Base-by-base conservation (phyloP, 2,113 vertebrate genomes). In the Ameiurus melas region DNA sequence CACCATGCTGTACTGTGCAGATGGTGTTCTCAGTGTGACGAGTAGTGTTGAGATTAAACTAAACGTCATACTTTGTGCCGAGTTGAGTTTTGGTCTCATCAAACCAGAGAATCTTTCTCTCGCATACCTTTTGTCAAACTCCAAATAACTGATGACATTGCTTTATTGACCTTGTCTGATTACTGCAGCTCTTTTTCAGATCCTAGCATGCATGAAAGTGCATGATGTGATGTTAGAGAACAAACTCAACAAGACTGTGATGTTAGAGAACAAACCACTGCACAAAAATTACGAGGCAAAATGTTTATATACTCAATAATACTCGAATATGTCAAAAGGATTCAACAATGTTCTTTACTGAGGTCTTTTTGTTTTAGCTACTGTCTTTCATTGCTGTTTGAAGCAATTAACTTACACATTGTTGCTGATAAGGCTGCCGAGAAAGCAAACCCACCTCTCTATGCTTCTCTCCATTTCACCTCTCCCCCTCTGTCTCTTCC, bases 401-500 rank as follows among this genome's bases (percentile, higher is more conserved):
- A 83, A 75, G 77, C 22, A 36, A 39, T 39, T 51, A 62, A 64
- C 78, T 64, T 88, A 66, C 30, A 86, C 33, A 36, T 64, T 83
- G 17, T 94, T 92, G 87, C 90, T 87, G 88, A 79, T 87, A 87
- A 55, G 90, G 92, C 92, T 94, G 94, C 93, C 88, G 92, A 94
- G 94, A 88, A 93, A 95, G 94, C 92, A 94, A 91, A 93, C 92
- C 85, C 86, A 85, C 89, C 89, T 88, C 89, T 85, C 90, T 27
- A 86, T 84, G 87, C 71, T 60, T 90, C 90, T 84, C 87, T 55
- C 85, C 70, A 75, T 83, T 86, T 81, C 36, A 51, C 85, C 36
- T 78, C 77, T 53, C 39, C 47, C 25, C 51, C 62, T 36, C 87
- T 87, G 83, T 39, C 43, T 83, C n/a, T 39, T 86, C 51, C 57